These are phyloP conservation scores for Spea bombifrons DNA, from an alignment of 2,113 vertebrate species.

Conservation along the genomic window DNA sequence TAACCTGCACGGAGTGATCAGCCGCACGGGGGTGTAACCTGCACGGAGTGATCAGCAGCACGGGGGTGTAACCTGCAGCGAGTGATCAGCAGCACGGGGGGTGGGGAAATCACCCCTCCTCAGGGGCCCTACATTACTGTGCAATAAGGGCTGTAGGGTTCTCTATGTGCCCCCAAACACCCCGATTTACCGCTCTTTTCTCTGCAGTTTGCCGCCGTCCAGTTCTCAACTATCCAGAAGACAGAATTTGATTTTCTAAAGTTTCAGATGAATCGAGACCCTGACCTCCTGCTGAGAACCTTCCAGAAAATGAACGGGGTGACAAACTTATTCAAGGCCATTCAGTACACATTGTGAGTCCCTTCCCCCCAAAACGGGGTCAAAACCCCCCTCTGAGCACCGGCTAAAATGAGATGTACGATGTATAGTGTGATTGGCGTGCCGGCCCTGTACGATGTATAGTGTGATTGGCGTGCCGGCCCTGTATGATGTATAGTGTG, in stretches of 20 bases:
- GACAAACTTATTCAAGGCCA: neutral
- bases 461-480: too few relatives aligned
- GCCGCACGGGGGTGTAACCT: too few relatives aligned
- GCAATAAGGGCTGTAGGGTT: neutral
- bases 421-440: too few relatives aligned
- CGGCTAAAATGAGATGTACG: too few relatives aligned
- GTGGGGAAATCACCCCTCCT: neutral
- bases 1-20: too few relatives aligned
- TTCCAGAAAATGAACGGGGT: neutral
- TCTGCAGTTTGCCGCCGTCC: conserved; percentile 11
- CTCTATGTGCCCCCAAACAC: neutral
- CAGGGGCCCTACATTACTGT: neutral
- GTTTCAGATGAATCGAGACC: neutral
- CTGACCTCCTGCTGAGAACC: neutral
- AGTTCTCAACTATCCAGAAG: neutral
- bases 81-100: too few relatives aligned
- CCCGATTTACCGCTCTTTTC: neutral
- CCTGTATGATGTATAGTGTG: too few relatives aligned
- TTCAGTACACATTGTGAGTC: conserved; percentile 24
- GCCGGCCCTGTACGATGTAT: too few relatives aligned
- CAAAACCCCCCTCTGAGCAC: too few relatives aligned
- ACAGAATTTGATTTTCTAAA: neutral
- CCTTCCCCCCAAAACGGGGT: too few relatives aligned
- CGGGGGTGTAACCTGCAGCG: too few relatives aligned
- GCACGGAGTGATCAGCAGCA: too few relatives aligned